Evolutionary conservation across 2,888 invertebrate species (phyloP).

Genomic region (Limenitis camilla): DNA sequence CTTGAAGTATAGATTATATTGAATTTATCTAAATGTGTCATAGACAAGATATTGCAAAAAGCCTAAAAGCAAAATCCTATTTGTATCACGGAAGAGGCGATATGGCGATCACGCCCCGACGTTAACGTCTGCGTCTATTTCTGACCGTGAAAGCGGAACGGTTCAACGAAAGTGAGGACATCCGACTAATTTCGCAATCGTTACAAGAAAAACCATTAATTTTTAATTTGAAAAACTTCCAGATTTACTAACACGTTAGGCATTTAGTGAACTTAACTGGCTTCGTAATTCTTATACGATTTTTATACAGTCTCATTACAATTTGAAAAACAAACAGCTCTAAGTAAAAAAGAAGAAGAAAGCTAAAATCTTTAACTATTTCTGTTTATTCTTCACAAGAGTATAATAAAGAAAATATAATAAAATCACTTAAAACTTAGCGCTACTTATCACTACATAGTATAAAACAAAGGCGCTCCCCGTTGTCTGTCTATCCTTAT

Average conservation of each 20-base stretch:
- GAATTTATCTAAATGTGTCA: slow-evolving; percentile 1
- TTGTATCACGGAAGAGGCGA: slow-evolving; percentile 56
- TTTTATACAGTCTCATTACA: too few relatives aligned
- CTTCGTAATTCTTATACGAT: too few relatives aligned
- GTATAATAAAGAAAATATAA: too few relatives aligned
- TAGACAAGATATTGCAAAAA: slow-evolving; percentile 11
- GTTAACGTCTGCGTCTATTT: slow-evolving; percentile 54
- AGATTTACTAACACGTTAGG: background rate
- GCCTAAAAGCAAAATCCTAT: slow-evolving; percentile 31
- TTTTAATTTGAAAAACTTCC: background rate
- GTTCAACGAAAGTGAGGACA: slow-evolving; percentile 32
- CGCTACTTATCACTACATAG: too few relatives aligned
- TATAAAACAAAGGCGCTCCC: too few relatives aligned
- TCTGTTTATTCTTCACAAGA: too few relatives aligned
- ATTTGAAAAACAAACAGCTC: too few relatives aligned
- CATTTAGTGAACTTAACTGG: too few relatives aligned
- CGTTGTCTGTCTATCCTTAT: too few relatives aligned
- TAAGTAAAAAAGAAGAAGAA: too few relatives aligned
- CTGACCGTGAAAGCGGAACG: slow-evolving; percentile 66
- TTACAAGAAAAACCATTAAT: background rate
- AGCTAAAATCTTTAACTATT: too few relatives aligned
- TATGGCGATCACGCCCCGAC: slow-evolving; percentile 50
- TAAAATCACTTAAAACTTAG: too few relatives aligned
- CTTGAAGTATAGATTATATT: background rate
- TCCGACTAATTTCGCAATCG: slow-evolving; percentile 21